Evolutionary conservation across 2,113 vertebrate genomes (phyloP).

Genomic region (Ptilorrhoa leucosticta): DNA sequence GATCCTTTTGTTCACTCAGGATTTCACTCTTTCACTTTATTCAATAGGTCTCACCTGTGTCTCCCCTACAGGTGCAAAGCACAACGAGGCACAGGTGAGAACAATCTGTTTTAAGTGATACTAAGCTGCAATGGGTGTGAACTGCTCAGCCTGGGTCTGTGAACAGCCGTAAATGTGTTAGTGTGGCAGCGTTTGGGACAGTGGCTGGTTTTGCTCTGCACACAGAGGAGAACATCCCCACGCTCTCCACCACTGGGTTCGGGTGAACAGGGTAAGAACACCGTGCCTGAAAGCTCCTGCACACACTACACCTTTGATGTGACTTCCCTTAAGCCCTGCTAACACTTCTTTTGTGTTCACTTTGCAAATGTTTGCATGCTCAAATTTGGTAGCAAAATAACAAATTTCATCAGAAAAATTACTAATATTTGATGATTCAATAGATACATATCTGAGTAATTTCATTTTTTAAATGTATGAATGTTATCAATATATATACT

Average conservation of each 20-base stretch:
- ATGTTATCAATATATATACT: background rate
- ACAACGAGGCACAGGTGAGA: background rate
- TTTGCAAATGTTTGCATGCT: background rate
- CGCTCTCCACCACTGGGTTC: accelerated
- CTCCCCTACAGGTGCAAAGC: background rate
- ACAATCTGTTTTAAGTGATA: background rate
- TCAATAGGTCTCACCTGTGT: background rate
- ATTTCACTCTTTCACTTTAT: background rate
- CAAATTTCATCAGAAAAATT: background rate
- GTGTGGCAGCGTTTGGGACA: accelerated
- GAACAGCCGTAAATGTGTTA: accelerated
- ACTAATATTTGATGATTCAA: background rate
- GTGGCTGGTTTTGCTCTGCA: background rate
- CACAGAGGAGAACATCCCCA: accelerated
- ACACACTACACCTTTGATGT: background rate
- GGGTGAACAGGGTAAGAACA: background rate
- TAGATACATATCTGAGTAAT: background rate
- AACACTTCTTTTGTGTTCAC: background rate
- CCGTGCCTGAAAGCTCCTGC: accelerated
- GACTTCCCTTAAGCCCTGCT: background rate
- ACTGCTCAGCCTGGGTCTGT: no score
- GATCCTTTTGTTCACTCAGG: background rate
- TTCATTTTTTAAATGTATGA: background rate
- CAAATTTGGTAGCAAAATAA: background rate
- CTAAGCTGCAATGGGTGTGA: accelerated